These are phyloP conservation scores for Chionis minor DNA, from an alignment of 2,113 vertebrate species.

Conservation along the genomic window DNA sequence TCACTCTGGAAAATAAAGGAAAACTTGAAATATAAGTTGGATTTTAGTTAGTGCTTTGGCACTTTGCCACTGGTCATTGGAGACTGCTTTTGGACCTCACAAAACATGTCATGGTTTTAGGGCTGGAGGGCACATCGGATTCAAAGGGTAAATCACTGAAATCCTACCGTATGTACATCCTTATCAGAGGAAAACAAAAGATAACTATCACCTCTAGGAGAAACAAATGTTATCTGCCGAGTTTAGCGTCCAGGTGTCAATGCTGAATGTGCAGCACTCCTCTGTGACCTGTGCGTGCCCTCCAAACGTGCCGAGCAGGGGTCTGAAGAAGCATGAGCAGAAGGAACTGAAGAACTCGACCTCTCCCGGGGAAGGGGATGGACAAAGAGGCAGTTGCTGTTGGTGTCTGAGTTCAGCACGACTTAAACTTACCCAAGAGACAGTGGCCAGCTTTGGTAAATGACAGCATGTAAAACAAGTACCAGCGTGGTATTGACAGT, in stretches of 20 bases:
- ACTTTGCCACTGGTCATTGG: neutral
- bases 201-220: constrained; percentile 2
- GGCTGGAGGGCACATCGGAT: neutral
- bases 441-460: neutral
- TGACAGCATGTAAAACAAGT: neutral
- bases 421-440: neutral
- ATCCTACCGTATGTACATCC: neutral
- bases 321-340: neutral
- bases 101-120: neutral
- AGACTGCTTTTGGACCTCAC: neutral
- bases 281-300: neutral
- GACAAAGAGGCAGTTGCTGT: neutral
- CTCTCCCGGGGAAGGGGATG: neutral
- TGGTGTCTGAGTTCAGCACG: neutral
- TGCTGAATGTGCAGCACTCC: neutral
- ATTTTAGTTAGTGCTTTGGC: constrained; percentile 7
- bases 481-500: neutral
- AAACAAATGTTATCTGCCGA: neutral
- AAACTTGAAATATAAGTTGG: neutral
- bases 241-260: neutral
- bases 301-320: neutral
- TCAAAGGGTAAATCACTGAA: neutral
- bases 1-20: neutral
- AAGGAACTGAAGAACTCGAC: neutral
- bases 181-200: neutral